These are phyloP conservation scores for Hypena proboscidalis DNA, from an alignment of 2,888 invertebrate species.

Conservation along the genomic window DNA sequence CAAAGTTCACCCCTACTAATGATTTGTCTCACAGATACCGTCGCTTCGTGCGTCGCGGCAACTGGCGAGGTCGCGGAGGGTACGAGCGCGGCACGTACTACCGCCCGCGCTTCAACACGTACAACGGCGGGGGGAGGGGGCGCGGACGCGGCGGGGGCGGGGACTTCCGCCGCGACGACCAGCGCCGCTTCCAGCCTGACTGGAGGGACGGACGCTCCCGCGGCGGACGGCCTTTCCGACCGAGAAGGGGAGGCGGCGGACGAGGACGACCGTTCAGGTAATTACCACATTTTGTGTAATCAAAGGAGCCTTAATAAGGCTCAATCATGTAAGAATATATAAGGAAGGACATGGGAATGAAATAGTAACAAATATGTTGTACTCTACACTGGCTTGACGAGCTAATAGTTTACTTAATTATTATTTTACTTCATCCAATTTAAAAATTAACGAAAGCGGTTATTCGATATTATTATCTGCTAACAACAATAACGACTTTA, in stretches of 20 bases:
- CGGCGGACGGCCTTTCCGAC: slow-evolving; percentile 73
- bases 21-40: slow-evolving; percentile 51
- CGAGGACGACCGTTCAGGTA: slow-evolving; percentile 79
- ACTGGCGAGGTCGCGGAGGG: slow-evolving; percentile 84
- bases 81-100: slow-evolving; percentile 92
- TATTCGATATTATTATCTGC: too few relatives aligned
- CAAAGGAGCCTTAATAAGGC: too few relatives aligned
- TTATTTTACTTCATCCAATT: too few relatives aligned
- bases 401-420: too few relatives aligned
- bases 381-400: too few relatives aligned
- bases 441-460: too few relatives aligned
- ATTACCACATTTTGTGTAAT: too few relatives aligned
- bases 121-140: slow-evolving; percentile 85
- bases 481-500: too few relatives aligned
- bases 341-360: too few relatives aligned
- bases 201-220: slow-evolving; percentile 68
- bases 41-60: slow-evolving; percentile 79
- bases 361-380: too few relatives aligned
- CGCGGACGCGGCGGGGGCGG: slow-evolving; percentile 78
- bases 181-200: slow-evolving; percentile 64
- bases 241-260: slow-evolving; percentile 70
- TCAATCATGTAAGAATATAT: too few relatives aligned
- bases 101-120: slow-evolving; percentile 90
- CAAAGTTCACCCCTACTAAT: too few relatives aligned
- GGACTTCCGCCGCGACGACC: slow-evolving; percentile 73